These are phyloP conservation scores for Cassiopea andromeda DNA, from an alignment of 30 jellyfish, hydroid and myxozoan genomes.

Conservation along the genomic window DNA sequence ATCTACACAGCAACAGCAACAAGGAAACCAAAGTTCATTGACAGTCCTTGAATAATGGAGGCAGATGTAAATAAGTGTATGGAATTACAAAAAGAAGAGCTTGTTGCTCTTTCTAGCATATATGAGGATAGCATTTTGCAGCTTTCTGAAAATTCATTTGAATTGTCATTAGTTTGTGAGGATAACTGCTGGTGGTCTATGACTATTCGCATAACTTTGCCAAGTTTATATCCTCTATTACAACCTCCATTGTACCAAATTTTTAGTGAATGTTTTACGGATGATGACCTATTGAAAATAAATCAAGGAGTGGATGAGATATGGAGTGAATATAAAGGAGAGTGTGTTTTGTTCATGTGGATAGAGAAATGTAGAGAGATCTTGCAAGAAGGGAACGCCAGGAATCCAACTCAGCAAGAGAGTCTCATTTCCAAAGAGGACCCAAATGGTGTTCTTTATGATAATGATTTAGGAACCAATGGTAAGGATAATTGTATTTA, in stretches of 20 bases:
- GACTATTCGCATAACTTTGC: conserved; percentile 65
- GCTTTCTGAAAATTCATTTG: conserved; percentile 36
- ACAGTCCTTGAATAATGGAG: conserved; percentile 34
- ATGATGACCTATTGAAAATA: conserved; percentile 35
- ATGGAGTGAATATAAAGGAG: conserved; percentile 79
- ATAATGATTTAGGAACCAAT: not conserved
- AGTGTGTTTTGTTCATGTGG: conserved; percentile 69
- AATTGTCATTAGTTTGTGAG: conserved; percentile 52
- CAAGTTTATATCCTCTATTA: conserved; percentile 61
- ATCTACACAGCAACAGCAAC: conserved; percentile 14
- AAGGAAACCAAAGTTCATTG: not conserved
- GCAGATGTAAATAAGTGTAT: conserved; percentile 1
- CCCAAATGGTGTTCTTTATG: not conserved
- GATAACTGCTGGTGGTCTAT: conserved; percentile 82
- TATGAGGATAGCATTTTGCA: conserved; percentile 70
- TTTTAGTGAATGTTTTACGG: conserved; percentile 73
- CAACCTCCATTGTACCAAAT: conserved; percentile 73
- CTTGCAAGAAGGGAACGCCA: conserved; percentile 44
- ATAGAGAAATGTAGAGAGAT: conserved; percentile 71
- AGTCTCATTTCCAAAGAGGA: not conserved
- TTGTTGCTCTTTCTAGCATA: conserved; percentile 78
- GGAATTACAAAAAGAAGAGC: conserved; percentile 64
- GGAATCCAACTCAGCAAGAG: not conserved
- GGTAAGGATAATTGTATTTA: not conserved
- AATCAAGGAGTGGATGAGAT: conserved; percentile 24